phyloP scores from a whole-genome alignment of 2,888 invertebrate species.

The Glaucopsyche alexis region DNA sequence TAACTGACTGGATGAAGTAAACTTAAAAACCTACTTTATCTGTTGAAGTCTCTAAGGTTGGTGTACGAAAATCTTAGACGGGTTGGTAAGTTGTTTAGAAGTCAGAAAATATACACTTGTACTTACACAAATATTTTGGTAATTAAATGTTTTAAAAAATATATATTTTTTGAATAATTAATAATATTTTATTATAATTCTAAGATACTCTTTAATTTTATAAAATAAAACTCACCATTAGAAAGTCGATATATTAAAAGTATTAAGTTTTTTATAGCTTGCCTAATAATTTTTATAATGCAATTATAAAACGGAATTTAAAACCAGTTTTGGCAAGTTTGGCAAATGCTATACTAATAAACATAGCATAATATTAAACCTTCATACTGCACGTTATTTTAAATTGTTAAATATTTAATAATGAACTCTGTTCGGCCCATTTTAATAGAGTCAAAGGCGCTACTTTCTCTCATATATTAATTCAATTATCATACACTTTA shows the following conservation, averaged over 20 bases:
- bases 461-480: not conserved
- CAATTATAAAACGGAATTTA: not conserved
- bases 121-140: not conserved
- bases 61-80: too few relatives aligned
- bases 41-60: too few relatives aligned
- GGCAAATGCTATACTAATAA: not conserved
- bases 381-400: not conserved
- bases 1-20: too few relatives aligned
- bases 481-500: constrained; percentile 1
- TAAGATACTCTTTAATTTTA: not conserved
- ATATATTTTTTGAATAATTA: not conserved
- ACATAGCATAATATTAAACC: not conserved
- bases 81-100: too few relatives aligned
- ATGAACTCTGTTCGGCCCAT: not conserved
- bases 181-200: too few relatives aligned
- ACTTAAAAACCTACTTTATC: too few relatives aligned
- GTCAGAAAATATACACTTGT: too few relatives aligned
- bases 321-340: not conserved
- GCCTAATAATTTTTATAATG: not conserved
- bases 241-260: not conserved
- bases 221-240: not conserved
- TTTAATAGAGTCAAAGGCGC: not conserved
- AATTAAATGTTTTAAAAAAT: not conserved
- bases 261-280: not conserved
- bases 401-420: not conserved